phyloP scores from a whole-genome alignment of 1,140 invertebrate species.

The Bombus huntii region DNA sequence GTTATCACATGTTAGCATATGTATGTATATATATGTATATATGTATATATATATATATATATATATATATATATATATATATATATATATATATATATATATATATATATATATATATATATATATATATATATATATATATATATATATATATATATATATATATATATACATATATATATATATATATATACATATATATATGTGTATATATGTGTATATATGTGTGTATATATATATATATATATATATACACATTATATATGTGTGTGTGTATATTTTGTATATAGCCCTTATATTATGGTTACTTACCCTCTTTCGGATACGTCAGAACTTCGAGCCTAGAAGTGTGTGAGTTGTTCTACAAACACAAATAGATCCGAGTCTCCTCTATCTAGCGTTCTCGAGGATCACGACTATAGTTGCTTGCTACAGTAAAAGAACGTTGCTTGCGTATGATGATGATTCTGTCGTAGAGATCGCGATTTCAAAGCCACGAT shows the following conservation, averaged over 20 bases:
- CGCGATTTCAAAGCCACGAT: background rate
- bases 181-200: background rate
- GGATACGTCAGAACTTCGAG: slow-evolving; percentile 58
- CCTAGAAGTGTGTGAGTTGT: slow-evolving; percentile 54
- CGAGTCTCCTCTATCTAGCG: slow-evolving; percentile 53
- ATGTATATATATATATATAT: background rate
- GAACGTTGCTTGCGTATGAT: slow-evolving; percentile 55
- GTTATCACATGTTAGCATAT: slow-evolving; percentile 28
- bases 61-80: background rate
- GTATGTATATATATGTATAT: background rate
- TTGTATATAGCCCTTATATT: slow-evolving; percentile 33
- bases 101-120: background rate
- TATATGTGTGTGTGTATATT: slow-evolving; percentile 20
- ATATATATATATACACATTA: background rate
- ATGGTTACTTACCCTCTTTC: slow-evolving; percentile 58
- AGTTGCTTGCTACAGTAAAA: slow-evolving; percentile 78
- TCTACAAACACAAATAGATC: slow-evolving; percentile 49
- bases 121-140: background rate
- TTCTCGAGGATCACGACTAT: slow-evolving; percentile 64
- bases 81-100: background rate
- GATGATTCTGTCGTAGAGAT: slow-evolving; percentile 45
- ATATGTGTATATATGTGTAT: background rate
- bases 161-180: no score
- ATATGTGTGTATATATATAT: background rate
- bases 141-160: background rate